A percentile compares a stretch with the other conserved stretches of the same genome.
Conservation (phyloP, 2,797 vertebrate species). For the Esox lucius region DNA sequence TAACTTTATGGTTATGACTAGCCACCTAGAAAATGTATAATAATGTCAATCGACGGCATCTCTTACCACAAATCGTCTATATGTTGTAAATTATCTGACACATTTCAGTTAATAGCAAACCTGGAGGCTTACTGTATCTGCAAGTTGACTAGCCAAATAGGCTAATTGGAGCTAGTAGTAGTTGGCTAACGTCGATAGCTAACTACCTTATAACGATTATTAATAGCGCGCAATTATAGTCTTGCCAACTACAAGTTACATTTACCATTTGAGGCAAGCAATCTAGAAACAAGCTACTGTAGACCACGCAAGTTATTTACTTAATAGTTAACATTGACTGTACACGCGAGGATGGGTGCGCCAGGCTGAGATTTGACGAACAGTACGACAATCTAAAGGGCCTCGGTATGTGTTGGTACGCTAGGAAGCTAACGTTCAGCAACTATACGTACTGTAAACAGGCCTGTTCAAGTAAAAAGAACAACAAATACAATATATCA, state of each 20-base stretch:
- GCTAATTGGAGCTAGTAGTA: neutral
- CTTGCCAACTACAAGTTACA: too few species aligned
- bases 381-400: neutral
- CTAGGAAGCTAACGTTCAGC: too few species aligned
- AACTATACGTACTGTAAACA: neutral
- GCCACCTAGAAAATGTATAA: too few species aligned
- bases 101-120: neutral
- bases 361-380: neutral
- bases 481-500: neutral
- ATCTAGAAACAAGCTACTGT: neutral
- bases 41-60: too few species aligned
- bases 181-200: too few species aligned
- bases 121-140: neutral
- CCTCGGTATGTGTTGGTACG: neutral
- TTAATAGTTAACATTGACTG: neutral
- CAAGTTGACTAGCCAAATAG: neutral
- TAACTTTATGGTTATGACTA: neutral
- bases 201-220: neutral
- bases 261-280: neutral
- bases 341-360: neutral
- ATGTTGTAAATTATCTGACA: too few species aligned
- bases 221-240: too few species aligned
- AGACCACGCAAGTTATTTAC: too few species aligned
- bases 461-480: accelerated
- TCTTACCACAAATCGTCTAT: too few species aligned